Evolutionary conservation across 2,888 invertebrate species (phyloP).

Genomic region (Sinodicranocentrus sp.): DNA sequence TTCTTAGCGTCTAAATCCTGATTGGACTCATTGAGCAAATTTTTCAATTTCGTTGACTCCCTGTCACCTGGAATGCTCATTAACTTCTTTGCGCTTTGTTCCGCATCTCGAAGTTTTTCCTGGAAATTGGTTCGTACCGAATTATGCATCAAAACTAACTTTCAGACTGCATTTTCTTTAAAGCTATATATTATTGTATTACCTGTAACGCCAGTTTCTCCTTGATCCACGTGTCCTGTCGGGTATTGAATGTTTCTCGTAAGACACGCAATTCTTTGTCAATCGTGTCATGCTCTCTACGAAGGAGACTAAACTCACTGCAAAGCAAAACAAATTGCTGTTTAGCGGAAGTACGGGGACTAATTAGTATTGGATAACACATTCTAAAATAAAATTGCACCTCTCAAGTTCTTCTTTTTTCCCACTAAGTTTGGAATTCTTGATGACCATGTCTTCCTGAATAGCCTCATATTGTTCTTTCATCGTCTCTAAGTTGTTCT

Average conservation of each 20-base stretch:
- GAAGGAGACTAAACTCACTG: conserved; percentile 80
- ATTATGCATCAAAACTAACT: neutral
- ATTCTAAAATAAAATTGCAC: no score
- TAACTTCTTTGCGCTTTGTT: conserved; percentile 77
- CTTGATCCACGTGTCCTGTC: conserved; percentile 86
- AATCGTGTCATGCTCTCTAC: conserved; percentile 83
- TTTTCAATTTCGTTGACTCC: conserved; percentile 81
- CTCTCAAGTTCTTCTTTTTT: conserved; percentile 89
- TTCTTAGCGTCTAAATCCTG: conserved; percentile 85
- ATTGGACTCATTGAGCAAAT: conserved; percentile 86
- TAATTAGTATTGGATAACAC: no score
- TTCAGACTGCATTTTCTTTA: conserved; percentile 4
- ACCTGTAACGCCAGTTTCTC: conserved; percentile 85
- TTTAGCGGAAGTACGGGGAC: no score
- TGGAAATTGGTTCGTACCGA: conserved; percentile 70
- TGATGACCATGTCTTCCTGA: conserved; percentile 90
- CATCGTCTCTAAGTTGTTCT: conserved; percentile 78
- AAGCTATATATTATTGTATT: conserved; percentile 73
- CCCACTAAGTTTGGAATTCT: conserved; percentile 88
- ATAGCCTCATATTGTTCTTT: conserved; percentile 90
- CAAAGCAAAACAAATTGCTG: conserved; percentile 26
- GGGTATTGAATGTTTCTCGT: conserved; percentile 83
- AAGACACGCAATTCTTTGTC: conserved; percentile 84
- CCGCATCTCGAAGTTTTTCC: conserved; percentile 80
- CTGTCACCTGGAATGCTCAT: conserved; percentile 75